Base-by-base conservation (phyloP, 2,797 vertebrate species). In the Poeciliopsis turneri region DNA sequence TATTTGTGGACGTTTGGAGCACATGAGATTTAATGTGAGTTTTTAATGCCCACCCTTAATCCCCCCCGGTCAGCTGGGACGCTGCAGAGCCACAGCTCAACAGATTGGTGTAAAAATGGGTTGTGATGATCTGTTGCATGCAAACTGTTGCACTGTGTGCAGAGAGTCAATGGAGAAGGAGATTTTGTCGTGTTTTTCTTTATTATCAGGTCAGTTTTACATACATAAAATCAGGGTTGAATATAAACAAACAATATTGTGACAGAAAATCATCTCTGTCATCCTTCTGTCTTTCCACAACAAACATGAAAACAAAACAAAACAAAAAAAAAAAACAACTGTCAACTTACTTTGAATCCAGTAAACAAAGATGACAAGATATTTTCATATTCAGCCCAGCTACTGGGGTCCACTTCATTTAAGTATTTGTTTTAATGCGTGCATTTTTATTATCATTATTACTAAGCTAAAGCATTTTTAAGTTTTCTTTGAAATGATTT, bases 21-120 rank as follows among this genome's bases (percentile, higher is more conserved):
- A 90, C 84, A 92, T 78, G 88, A 90, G 84, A 82, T 87, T 88
- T 84, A 92, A 89, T 91, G 88, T 89, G 92, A 92, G 86, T 82
- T 92, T 70, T 91, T 92, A 93, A 92, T 90, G 83, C 93, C 84
- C 82, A 36, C 78, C 74, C 77, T 82, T 94, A 93, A 94, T 94
- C 92, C 90, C 59, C 57, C 57, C 16, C 55, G 69, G 85, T 93
- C 86, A 89, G 89, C 78, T 78, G 80, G 91, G 88, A 89, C 68
- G 86, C 83, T 77, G 77, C 49, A 28, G 74, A 66, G 75, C 78
- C 80, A 71, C 66, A 77, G 77, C 82, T 89, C 81, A 89, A 49
- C 85, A 70, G 88, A 61, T 76, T 82, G 76, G 5, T 76, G 77
- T 68, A 68, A 77, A 88, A 90, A 79, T 82, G 77, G 83, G 70